Base-by-base conservation (phyloP, 2,113 vertebrate genomes). In the Pleuronectes platessa region DNA sequence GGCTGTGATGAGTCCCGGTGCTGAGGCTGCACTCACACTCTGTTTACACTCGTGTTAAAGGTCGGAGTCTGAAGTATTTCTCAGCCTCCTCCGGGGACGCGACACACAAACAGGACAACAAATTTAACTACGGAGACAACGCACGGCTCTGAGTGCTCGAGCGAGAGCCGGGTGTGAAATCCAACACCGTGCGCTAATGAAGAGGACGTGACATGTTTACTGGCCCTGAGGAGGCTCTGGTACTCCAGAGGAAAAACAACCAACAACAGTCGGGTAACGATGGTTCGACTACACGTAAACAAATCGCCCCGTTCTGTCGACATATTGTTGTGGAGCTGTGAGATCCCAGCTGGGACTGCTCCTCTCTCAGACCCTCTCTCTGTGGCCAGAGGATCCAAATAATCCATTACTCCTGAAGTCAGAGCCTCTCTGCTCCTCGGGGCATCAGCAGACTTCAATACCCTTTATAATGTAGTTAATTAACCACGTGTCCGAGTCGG, bases 31-130 rank as follows among this genome's bases (percentile, higher is more conserved):
- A 82, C 67, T 80, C 74, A 68, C 68, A 72, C 49, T 55, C 23
- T 66, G 79, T 88, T 87, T 87, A 74, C 73, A 59, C 60, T 81
- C 73, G 65, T 75, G 83, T 79, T 71, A 85, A 85, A 76, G 77
- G 77, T 76, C 26, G 60, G 54, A 68, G 45, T 67, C 27, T 55
- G 40, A 59, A 70, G 68, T 24, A 21, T 73, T 59, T 49, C 47
- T 49, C 55, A 14, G 60, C 21, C 60, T 8, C 55, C 69, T 60
- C 54, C 20, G 51, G 78, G 70, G 71, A 81, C 59, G 6, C 37
- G 12, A 15, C 51, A 69, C 49, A 75, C 55, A 75, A 86, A 84
- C 21, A 51, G 59, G 4, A 24, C 24, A 54, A 60, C 77, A 31
- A 47, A 49, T 23, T 21, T 60, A 53, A n/a, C 61, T 15, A 27